Evolutionary conservation across 2,888 invertebrate species (phyloP), one percentile per base, ranked within the genome.

Genomic region (Cantharis rufa): DNA sequence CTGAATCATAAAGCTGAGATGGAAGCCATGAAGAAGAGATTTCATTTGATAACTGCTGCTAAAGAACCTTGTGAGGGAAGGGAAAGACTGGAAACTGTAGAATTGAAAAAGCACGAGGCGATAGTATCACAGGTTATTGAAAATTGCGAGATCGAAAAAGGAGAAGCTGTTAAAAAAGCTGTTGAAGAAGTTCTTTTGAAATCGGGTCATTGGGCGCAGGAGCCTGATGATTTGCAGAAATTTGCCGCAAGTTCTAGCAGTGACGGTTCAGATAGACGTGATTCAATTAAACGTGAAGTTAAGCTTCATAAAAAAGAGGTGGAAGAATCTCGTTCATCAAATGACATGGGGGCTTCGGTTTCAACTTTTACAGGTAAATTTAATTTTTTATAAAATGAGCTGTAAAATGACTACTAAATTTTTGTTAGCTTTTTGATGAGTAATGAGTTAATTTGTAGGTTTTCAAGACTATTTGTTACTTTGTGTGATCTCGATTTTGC

Each of bases 1-100:
- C 89, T 92, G 76, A 93, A 94, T 82, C 94, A 95, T 86, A 94
- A 93, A 87, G 92, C 92, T 15, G 95, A 96, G 87, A 89, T 96
- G 63, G 95, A 95, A 83, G 93, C 93, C 7, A 89, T 96, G 80
- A 90, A 94, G 63, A 92, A 93, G 62, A 92, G 94, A 81, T 94
- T 93, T 87, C 92, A 93, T 77, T 88, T 95, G 77, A 94, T 95
- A 91, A 92, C 94, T 0, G 28, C 77, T 24, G 69, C 70, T 13
- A 79, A 77, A 71, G 90, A 93, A 74, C 94, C 94, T 0, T 94
- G 94, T 7, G 95, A 96, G 84, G 94, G 93, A 87, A 92, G 93
- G 16, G 94, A 94, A 87, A 90, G 92, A 62, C 70, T 27, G 5
- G 80, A 80, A 3, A 90, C 90, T 0, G 74, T 74, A 63, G 77